Evolutionary conservation across 2,113 vertebrate species (phyloP).

Genomic region (Clarias batrachus): DNA sequence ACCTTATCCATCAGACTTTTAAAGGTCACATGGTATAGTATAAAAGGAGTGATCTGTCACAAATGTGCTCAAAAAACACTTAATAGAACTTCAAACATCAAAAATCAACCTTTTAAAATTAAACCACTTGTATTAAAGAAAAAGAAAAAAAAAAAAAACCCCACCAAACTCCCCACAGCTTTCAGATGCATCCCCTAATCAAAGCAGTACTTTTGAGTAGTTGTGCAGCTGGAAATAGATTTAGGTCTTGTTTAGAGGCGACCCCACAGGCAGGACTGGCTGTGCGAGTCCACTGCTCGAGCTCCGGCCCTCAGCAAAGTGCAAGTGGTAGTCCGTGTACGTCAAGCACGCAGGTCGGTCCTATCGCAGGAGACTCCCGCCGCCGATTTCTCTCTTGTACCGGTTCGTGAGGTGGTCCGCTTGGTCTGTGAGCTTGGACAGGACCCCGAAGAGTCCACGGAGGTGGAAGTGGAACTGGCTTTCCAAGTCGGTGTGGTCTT

Average conservation of each 20-base stretch:
- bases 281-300: not conserved
- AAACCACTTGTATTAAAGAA: not conserved
- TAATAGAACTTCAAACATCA: not conserved
- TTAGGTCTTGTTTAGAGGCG: not conserved
- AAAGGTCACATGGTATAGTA: not conserved
- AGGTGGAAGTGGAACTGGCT: constrained; percentile 77
- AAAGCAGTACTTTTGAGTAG: not conserved
- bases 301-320: constrained; percentile 20
- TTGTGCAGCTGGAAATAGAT: not conserved
- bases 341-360: not conserved
- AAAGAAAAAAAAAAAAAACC: too few species aligned
- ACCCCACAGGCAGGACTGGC: not conserved
- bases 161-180: not conserved
- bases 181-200: not conserved
- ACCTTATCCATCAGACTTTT: not conserved
- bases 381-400: constrained; percentile 77
- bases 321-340: constrained; percentile 54
- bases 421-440: constrained; percentile 76
- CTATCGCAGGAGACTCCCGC: constrained; percentile 74
- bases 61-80: not conserved
- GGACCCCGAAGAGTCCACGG: constrained; percentile 74
- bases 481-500: constrained; percentile 67
- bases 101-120: not conserved
- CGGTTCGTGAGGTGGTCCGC: constrained; percentile 76
- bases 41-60: not conserved